These are phyloP conservation scores for Trachymyrmex cornetzi DNA, from an alignment of 1,140 invertebrate species.

Conservation along the genomic window DNA sequence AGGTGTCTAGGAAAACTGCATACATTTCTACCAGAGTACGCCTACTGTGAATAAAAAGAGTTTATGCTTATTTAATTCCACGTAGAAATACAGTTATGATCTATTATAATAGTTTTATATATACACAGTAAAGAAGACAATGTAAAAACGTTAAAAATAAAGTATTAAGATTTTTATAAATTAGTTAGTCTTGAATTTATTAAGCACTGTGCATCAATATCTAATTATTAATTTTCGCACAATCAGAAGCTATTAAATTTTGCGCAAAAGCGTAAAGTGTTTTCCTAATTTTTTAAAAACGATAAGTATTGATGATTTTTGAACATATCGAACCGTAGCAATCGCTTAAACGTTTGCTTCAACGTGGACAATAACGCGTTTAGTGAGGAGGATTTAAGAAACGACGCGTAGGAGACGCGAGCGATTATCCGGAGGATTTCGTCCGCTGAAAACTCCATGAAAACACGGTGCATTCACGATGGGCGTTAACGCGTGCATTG, in stretches of 20 bases:
- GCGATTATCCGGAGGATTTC: constrained; percentile 72
- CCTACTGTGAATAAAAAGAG: not conserved
- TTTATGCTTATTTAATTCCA: not conserved
- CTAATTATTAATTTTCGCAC: not conserved
- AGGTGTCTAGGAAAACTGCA: too few relatives aligned
- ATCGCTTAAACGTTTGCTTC: constrained; percentile 22
- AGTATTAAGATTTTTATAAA: not conserved
- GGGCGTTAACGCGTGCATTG: constrained; percentile 76
- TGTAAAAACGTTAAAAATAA: not conserved
- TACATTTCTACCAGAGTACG: too few relatives aligned
- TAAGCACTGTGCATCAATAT: not conserved
- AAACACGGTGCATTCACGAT: constrained; percentile 71
- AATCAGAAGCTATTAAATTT: not conserved
- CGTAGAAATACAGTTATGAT: not conserved
- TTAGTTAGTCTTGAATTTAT: not conserved
- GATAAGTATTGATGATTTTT: constrained; percentile 8
- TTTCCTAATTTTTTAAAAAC: not conserved
- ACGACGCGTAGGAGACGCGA: constrained; percentile 48
- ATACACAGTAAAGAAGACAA: not conserved
- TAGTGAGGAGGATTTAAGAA: constrained; percentile 36
- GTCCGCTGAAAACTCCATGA: constrained; percentile 60
- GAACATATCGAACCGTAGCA: not conserved
- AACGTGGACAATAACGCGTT: constrained; percentile 43
- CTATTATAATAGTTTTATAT: not conserved
- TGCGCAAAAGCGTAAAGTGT: not conserved